These are phyloP conservation scores for Brevimyrus niger DNA, from an alignment of 2,113 vertebrate species.

Conservation along the genomic window DNA sequence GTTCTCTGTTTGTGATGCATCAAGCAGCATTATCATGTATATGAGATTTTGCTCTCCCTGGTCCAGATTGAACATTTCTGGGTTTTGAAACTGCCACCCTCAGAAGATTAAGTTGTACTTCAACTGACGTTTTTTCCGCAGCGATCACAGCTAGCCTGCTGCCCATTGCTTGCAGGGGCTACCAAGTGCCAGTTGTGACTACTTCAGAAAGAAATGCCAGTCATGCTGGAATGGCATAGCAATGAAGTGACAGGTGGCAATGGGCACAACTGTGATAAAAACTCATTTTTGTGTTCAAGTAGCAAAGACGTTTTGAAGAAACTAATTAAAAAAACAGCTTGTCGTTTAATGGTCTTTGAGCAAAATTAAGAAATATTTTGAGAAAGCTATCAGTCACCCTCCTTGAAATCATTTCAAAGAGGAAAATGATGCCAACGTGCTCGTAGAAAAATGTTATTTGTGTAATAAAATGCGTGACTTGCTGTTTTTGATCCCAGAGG, in stretches of 20 bases:
- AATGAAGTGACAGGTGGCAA: not conserved
- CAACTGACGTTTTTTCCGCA: not conserved
- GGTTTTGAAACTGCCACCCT: not conserved
- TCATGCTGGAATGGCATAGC: not conserved
- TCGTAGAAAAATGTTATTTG: not conserved
- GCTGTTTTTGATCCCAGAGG: not conserved
- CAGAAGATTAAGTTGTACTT: not conserved
- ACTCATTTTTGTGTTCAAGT: not conserved
- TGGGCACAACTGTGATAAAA: not conserved
- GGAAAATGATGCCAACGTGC: not conserved
- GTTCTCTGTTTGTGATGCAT: not conserved
- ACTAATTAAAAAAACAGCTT: not conserved
- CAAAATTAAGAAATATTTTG: not conserved
- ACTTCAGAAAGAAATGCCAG: not conserved
- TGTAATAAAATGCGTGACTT: not conserved
- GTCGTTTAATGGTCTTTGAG: not conserved
- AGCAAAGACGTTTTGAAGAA: not conserved
- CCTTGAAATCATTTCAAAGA: not conserved
- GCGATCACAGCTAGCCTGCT: not conserved
- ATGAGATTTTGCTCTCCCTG: not conserved
- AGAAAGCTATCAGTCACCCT: not conserved
- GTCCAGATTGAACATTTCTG: not conserved
- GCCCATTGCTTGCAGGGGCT: not conserved
- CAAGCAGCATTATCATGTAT: not conserved
- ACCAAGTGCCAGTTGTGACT: not conserved